A percentile compares a stretch with the other conserved stretches of the same genome.
Evolutionary conservation across 2,797 vertebrate genomes (phyloP).

Genomic region (Eidolon dupreanum): DNA sequence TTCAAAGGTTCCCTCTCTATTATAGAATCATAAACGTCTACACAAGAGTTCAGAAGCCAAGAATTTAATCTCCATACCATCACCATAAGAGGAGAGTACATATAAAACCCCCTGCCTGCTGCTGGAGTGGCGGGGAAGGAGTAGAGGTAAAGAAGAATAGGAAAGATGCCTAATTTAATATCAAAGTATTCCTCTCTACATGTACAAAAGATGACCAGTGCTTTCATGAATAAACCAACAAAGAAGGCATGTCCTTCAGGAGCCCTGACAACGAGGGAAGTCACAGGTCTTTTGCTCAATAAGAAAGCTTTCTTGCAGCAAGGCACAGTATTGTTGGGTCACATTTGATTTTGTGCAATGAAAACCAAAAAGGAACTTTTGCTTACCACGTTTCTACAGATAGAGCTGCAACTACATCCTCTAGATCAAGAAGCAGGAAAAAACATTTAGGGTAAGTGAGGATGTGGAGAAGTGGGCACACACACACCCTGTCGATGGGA

Average conservation of each 20-base stretch:
- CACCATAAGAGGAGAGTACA: no score
- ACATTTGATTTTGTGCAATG: constrained; percentile 48
- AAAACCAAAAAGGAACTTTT: constrained; percentile 50
- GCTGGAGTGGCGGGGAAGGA: not conserved
- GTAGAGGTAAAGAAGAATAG: not conserved
- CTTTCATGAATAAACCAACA: not conserved
- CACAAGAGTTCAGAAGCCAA: not conserved
- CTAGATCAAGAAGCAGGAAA: constrained; percentile 38
- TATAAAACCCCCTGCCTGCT: not conserved
- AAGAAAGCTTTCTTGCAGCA: not conserved
- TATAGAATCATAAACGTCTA: not conserved
- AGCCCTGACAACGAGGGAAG: not conserved
- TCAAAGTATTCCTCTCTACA: not conserved
- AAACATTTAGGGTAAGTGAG: not conserved
- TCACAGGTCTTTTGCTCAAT: not conserved
- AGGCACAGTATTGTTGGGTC: not conserved
- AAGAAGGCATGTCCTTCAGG: no score
- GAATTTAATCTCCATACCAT: not conserved
- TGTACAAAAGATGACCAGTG: not conserved
- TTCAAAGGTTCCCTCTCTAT: not conserved
- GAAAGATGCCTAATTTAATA: not conserved
- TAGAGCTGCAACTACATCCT: not conserved
- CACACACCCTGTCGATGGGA: accelerated
- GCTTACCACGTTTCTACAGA: not conserved
- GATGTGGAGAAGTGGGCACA: not conserved